Percentiles rank a stretch among this genome's conserved stretches.
Conservation (phyloP, 2,888 invertebrate genomes). For the Ennomos erosarius region DNA sequence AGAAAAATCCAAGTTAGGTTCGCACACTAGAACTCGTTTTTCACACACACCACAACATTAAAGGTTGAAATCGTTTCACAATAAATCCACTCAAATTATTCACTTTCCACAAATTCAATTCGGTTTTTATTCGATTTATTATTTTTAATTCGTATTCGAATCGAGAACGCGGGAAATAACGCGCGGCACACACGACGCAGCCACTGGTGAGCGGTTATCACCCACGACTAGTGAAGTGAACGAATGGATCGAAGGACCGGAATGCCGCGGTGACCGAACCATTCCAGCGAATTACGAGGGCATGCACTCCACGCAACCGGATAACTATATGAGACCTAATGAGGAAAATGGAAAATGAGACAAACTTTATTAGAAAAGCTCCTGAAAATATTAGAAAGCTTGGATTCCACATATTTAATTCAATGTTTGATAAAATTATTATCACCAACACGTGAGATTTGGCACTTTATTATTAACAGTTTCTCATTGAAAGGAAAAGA, state of each 20-base stretch:
- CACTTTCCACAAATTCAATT: constrained; percentile 46
- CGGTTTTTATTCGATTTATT: constrained; percentile 44
- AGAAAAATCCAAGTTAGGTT: constrained; percentile 70
- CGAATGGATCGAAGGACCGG: constrained; percentile 63
- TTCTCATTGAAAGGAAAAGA: constrained; percentile 1
- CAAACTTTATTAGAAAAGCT: not conserved
- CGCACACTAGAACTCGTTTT: constrained; percentile 66
- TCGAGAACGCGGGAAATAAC: constrained; percentile 62
- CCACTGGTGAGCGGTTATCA: constrained; percentile 65
- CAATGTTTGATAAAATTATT: constrained; percentile 69
- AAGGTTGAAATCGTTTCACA: constrained; percentile 51
- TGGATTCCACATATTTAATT: constrained; percentile 44
- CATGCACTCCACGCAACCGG: constrained; percentile 35
- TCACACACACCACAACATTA: constrained; percentile 63
- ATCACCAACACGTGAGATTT: constrained; percentile 58
- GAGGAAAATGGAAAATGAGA: constrained; percentile 34
- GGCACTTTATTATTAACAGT: constrained; percentile 11
- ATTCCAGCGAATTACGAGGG: constrained; percentile 46
- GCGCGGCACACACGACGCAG: constrained; percentile 49
- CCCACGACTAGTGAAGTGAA: constrained; percentile 65
- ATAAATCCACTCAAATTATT: constrained; percentile 47
- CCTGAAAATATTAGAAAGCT: not conserved
- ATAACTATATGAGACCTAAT: constrained; percentile 32
- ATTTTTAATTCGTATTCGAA: constrained; percentile 43
- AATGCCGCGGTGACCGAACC: constrained; percentile 45